Evolutionary conservation across 2,888 invertebrate species (phyloP).

Genomic region (Tipula confusa): DNA sequence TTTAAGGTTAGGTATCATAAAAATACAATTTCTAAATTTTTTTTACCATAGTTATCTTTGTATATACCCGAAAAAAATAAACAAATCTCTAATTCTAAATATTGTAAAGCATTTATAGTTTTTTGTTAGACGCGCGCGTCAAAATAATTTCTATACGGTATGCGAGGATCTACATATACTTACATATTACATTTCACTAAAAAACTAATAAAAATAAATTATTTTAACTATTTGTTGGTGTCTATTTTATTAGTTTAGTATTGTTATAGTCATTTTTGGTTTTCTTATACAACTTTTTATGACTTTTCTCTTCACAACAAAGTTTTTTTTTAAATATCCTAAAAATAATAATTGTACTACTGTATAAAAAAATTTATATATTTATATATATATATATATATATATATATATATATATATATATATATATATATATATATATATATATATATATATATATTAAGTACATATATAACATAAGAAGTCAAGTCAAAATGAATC

Average conservation of each 20-base stretch:
- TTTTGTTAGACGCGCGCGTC: neutral
- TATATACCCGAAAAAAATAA: neutral
- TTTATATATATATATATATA: neutral
- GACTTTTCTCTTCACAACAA: neutral
- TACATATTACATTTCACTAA: too few relatives aligned
- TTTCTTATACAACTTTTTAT: slow-evolving; percentile 1
- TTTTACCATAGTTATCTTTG: neutral
- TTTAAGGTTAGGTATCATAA: neutral
- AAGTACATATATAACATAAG: too few relatives aligned
- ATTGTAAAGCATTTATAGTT: neutral
- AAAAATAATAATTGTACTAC: neutral
- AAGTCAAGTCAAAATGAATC: slow-evolving; percentile 5
- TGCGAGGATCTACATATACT: neutral
- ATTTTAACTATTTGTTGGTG: slow-evolving; percentile 3
- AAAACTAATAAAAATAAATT: slow-evolving; percentile 14
- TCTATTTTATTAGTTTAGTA: slow-evolving; percentile 3
- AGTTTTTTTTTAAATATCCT: neutral
- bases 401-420: neutral
- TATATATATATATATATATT: too few relatives aligned
- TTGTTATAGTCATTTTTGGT: neutral
- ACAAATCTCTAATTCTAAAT: neutral
- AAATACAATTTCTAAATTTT: neutral
- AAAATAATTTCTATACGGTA: neutral
- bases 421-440: too few relatives aligned
- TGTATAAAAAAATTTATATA: neutral